phyloP scores from a whole-genome alignment of 2,797 vertebrate species.

The Emydoidea blandingii region DNA sequence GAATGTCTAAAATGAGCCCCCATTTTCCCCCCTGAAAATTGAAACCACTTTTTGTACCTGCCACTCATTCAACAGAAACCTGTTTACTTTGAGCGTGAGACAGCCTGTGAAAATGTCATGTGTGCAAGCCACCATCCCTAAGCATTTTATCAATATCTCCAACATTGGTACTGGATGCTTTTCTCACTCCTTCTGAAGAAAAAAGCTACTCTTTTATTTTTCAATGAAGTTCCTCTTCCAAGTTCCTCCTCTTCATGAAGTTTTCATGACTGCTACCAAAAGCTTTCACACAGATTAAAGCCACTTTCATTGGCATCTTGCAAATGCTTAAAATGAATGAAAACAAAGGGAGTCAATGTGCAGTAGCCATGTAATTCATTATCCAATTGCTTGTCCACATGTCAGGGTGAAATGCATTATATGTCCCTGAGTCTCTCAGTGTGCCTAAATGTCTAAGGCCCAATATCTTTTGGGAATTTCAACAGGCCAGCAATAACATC shows the following conservation, averaged over 20 bases:
- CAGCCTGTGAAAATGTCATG: too few relatives aligned
- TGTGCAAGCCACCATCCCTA: too few relatives aligned
- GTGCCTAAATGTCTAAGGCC: neutral
- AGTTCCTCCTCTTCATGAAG: neutral
- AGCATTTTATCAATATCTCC: too few relatives aligned
- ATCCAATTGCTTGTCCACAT: neutral
- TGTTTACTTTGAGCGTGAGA: too few relatives aligned
- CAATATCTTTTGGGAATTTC: neutral
- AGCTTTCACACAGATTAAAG: neutral
- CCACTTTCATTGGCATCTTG: neutral
- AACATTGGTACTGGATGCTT: too few relatives aligned
- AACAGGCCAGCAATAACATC: neutral
- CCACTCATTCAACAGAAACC: too few relatives aligned
- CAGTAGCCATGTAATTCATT: neutral
- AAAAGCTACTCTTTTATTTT: neutral
- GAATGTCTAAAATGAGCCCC: too few relatives aligned
- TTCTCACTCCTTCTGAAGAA: too few relatives aligned
- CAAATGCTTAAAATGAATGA: neutral
- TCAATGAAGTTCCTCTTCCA: neutral
- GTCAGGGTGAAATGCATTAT: neutral
- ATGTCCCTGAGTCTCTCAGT: neutral
- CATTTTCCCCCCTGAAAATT: too few relatives aligned
- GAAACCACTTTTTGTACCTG: too few relatives aligned
- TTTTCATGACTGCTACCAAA: neutral
- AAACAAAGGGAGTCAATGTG: neutral